Base-by-base conservation (phyloP, 2,888 invertebrate genomes). In the Eustalomyia histrio region DNA sequence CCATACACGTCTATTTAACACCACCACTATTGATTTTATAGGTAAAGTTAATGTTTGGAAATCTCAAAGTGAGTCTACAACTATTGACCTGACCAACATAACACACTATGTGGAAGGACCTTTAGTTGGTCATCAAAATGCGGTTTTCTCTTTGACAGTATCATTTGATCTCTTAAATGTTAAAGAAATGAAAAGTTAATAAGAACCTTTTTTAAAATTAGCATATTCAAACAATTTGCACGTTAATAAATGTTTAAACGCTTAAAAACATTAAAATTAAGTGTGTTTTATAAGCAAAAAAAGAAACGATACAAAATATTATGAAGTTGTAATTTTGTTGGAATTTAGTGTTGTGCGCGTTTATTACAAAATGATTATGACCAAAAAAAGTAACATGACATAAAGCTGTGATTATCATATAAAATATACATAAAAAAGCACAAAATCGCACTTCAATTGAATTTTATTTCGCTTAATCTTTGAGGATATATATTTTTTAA, bases 291-390 rank as follows among this genome's bases (percentile, higher is more conserved):
- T 24, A 61, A 39, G 2, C 57, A 55, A 55, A n/a, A n/a, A n/a
- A n/a, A n/a, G n/a, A n/a, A 65, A 55, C 52, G 7, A 47, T 76
- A 53, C 64, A 67, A 80, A 68, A 79, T 64, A 58, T 57, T 52
- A 65, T 21, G 50, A 67, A 47, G 55, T 69, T 65, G 53, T 55
- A 64, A 65, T 50, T 58, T 12, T 52, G 57, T 50, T 43, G 79
- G 21, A 73, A 50, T 55, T 64, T 71, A 65, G 68, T 75, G 65
- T 73, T 83, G 79, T 85, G 79, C 83, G 81, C 84, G 76, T 85
- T 84, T 86, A 83, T 84, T 86, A 85, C 86, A 88, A 86, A 86
- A 86, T 86, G 89, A 89, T 90, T 89, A 89, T 88, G 85, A 84
- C 85, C 87, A 65, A 74, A 84, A 86, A 87, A 89, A n/a, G n/a